Evolutionary conservation across 2,888 invertebrate genomes (phyloP).

Genomic region (Diarsia brunnea): DNA sequence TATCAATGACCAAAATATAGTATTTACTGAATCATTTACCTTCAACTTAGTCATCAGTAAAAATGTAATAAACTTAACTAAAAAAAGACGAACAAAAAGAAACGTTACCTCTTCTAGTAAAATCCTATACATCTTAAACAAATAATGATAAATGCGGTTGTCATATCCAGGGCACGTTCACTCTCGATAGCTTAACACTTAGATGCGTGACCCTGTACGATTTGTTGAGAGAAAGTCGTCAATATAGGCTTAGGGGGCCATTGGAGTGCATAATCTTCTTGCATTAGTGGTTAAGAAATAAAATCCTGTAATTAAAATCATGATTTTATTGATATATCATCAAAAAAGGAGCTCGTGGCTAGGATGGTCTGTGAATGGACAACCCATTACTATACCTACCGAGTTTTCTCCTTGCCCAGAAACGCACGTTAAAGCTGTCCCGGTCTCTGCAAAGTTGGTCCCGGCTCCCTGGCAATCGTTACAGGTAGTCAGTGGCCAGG

Average conservation of each 20-base stretch:
- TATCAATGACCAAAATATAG: background rate
- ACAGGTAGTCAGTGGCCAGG: no score
- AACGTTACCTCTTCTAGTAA: slow-evolving; percentile 38
- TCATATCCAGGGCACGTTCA: slow-evolving; percentile 67
- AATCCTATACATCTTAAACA: slow-evolving; percentile 12
- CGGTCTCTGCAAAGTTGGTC: no score
- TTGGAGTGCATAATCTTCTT: slow-evolving; percentile 25
- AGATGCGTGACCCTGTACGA: slow-evolving; percentile 61
- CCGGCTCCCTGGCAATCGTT: no score
- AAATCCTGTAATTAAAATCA: background rate
- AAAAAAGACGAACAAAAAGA: no score
- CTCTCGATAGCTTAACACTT: slow-evolving; percentile 61
- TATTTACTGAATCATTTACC: background rate
- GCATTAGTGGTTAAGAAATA: background rate
- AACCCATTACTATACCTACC: no score
- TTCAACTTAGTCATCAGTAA: background rate
- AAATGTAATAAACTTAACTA: no score
- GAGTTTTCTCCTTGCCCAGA: no score
- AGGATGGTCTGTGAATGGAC: no score
- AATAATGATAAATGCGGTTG: slow-evolving; percentile 69
- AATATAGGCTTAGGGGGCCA: slow-evolving; percentile 26
- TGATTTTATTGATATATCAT: no score
- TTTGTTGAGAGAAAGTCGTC: slow-evolving; percentile 63
- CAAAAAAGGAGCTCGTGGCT: no score
- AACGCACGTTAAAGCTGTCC: no score